phyloP scores from a whole-genome alignment of 2,888 invertebrate genomes.

The Parnassius glacialis region DNA sequence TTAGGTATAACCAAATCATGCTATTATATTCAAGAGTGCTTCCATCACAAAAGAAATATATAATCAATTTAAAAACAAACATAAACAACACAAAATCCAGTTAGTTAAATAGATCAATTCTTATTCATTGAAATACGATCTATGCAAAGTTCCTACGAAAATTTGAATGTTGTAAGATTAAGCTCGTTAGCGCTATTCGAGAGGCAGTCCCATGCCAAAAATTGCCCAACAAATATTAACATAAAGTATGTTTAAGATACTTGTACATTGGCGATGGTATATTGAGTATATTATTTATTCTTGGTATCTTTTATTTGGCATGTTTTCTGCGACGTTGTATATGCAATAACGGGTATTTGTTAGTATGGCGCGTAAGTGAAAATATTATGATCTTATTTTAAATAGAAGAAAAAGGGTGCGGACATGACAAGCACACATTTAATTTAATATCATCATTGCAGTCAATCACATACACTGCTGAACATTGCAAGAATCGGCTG shows the following conservation, averaged over 20 bases:
- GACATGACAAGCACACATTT: too few species aligned
- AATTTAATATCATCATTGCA: too few species aligned
- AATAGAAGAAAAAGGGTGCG: too few species aligned
- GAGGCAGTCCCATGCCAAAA: slow-evolving; percentile 21
- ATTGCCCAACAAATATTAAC: slow-evolving; percentile 25
- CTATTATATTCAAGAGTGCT: too few species aligned
- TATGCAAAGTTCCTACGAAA: slow-evolving; percentile 11
- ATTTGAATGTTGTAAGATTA: slow-evolving; percentile 20
- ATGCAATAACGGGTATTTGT: neutral
- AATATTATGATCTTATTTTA: too few species aligned
- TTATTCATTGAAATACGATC: neutral
- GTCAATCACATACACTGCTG: too few species aligned
- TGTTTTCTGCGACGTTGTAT: slow-evolving; percentile 5
- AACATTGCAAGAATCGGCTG: too few species aligned
- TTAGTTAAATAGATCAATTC: too few species aligned
- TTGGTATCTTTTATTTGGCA: slow-evolving; percentile 14
- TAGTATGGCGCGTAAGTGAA: neutral
- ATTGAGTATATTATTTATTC: slow-evolving; percentile 16
- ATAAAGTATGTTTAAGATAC: slow-evolving; percentile 23
- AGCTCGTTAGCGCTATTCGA: slow-evolving; percentile 21
- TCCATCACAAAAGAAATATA: too few species aligned
- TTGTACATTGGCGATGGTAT: slow-evolving; percentile 13
- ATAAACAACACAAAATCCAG: too few species aligned
- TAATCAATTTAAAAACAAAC: too few species aligned
- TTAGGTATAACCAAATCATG: too few species aligned